Base-by-base conservation (phyloP, 1,140 invertebrate species). In the Cotesia vestalis region DNA sequence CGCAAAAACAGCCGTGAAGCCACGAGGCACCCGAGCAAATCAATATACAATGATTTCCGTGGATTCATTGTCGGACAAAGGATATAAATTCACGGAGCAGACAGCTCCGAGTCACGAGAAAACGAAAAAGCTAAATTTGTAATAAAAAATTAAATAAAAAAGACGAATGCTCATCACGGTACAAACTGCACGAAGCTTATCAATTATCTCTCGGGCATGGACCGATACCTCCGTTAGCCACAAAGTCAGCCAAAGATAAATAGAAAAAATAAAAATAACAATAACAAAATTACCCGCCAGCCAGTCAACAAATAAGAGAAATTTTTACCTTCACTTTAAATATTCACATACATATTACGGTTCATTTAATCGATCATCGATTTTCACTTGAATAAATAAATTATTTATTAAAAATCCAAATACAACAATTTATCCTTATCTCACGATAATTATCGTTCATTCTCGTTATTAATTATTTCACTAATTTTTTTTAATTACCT, bases 151-250 rank as follows among this genome's bases (percentile, higher is more conserved):
- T 4, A 67, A 14, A 11, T 14, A 34, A 57, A 67, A 60, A 2
- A 60, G 11, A 27, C 17, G 27, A 34, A 27, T 60, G 27, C 59
- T 34, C 27, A 34, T 62, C 35, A 36, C 35, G 60, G 60, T 62
- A 62, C 35, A 62, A 62, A 62, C 60, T 62, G 60, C 60, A 62
- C 35, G 36, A 71, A 36, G 55, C 66, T 76, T 76, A 76, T 76
- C 71, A 71, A 70, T 73, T 76, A 76, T 73, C 74, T 72, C 61
- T 17, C 66, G 52, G 53, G 66, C 66, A 68, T 68, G 66, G 66
- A 68, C 66, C 66, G 66, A 68, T 68, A 68, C 66, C 66, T 68
- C 66, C 20, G 27, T 57, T 6, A 46, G 66, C 27, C 40, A 38
- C 64, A 55, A 67, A 68, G 51, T 68, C 66, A 57, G 66, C 4